Percentiles rank a stretch among this genome's conserved stretches.
Evolutionary conservation across 2,888 invertebrate genomes (phyloP).

Genomic region (Tiliacea citrago): DNA sequence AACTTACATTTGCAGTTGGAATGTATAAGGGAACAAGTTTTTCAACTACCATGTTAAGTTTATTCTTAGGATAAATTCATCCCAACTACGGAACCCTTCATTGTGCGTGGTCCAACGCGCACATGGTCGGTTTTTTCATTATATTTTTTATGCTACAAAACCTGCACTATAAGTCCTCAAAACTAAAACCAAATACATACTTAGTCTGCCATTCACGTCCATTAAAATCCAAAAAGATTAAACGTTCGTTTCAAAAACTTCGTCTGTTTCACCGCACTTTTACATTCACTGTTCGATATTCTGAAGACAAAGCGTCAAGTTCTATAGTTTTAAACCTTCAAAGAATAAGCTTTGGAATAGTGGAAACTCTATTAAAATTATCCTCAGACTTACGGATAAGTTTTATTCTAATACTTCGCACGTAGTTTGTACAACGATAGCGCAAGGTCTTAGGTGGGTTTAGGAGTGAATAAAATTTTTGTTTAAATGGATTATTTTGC

Average conservation of each 20-base stretch:
- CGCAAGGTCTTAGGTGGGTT: constrained; percentile 5
- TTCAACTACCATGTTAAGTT: too few relatives aligned
- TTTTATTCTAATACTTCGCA: constrained; percentile 56
- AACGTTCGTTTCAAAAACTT: constrained; percentile 56
- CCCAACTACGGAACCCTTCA: too few relatives aligned
- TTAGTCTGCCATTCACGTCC: constrained; percentile 7
- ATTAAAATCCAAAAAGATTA: constrained; percentile 41
- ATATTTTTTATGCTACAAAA: neutral
- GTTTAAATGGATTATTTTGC: neutral
- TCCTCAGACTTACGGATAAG: constrained; percentile 39
- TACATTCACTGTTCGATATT: constrained; percentile 62
- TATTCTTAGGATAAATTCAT: too few relatives aligned
- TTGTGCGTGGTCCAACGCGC: too few relatives aligned
- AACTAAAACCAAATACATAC: neutral
- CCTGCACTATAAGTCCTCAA: neutral
- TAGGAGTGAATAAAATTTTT: constrained; percentile 14
- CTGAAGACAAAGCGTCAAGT: constrained; percentile 64
- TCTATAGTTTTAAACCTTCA: constrained; percentile 62
- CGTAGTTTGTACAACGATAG: constrained; percentile 47
- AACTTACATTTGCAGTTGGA: too few relatives aligned
- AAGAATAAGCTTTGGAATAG: constrained; percentile 61
- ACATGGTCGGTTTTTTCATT: neutral
- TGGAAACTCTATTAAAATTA: constrained; percentile 58
- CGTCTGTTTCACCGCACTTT: constrained; percentile 46
- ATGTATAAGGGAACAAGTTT: too few relatives aligned